Base-by-base conservation (phyloP, 23 tunicate genomes). In the Halocynthia roretzi region DNA sequence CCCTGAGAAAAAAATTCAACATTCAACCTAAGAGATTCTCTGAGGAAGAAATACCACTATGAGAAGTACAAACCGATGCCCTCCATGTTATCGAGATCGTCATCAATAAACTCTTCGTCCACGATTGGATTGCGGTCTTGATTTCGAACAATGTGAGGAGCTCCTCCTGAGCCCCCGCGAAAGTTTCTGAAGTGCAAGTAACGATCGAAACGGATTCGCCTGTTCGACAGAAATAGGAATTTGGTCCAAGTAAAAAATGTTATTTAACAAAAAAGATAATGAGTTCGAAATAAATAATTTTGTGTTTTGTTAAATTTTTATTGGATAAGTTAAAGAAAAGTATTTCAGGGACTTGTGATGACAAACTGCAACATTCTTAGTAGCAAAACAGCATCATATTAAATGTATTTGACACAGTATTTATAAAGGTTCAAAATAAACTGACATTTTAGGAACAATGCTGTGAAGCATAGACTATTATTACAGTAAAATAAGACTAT, bases 41-140 rank as follows among this genome's bases (percentile, higher is more conserved):
- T 31, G 44, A 31, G 44, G 44, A 31, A 31, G 44, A 31, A 31
- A 31, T 31, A 31, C 44, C 44, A 31, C 44, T 31, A 15, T 31
- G 44, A 31, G 44, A 31, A 31, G 44, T 31, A 77, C 72, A 10
- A 44, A 76, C 83, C 80, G n/a, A 71, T 71, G 23, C 21, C 65
- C 48, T 87, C 86, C 82, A 87, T 81, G 6, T 64, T 72, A 23
- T 83, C 87, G 6, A 88, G 62, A 20, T 83, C 87, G 65, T 88
- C 87, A 67, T 88, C 95, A 53, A 83, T 58, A 50, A 83, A 78
- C 69, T 88, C 87, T 15, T 77, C 82, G 22, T 81, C 85, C 12
- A 83, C 87, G 31, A 88, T 83, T 8, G 87, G 87, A 48, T 67
- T 66, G 6, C 66, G 69, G 70, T 88, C 95, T 22, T 83, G 80